A percentile compares a stretch with the other conserved stretches of the same genome.
phyloP scores from a whole-genome alignment of 2,888 invertebrate species.

The Notodonta dromedarius region DNA sequence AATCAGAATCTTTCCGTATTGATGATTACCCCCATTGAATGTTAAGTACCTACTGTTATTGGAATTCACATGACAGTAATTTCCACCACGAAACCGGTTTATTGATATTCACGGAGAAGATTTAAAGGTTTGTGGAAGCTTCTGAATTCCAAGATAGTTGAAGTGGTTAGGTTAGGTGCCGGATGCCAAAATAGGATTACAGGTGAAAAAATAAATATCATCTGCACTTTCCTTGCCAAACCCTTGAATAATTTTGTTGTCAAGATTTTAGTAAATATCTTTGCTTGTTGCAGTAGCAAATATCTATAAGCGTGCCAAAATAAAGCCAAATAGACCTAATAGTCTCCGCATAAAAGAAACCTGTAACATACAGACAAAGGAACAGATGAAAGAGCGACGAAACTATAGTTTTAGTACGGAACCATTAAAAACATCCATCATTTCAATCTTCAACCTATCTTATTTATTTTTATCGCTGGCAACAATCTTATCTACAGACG shows the following conservation, averaged over 20 bases:
- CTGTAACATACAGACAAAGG: too few species aligned
- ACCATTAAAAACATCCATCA: slow-evolving; percentile 3
- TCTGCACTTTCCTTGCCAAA: too few species aligned
- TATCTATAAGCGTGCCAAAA: too few species aligned
- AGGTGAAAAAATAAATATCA: too few species aligned
- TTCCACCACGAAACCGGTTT: slow-evolving; percentile 24
- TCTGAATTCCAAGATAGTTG: neutral
- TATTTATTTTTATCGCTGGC: slow-evolving; percentile 29
- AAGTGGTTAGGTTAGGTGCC: neutral
- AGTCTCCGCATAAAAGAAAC: too few species aligned
- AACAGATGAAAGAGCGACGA: too few species aligned
- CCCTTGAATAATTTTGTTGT: too few species aligned
- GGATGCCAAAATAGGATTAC: too few species aligned
- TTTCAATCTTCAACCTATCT: slow-evolving; percentile 15
- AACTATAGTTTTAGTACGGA: too few species aligned
- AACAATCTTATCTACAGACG: slow-evolving; percentile 33
- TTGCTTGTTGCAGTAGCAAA: too few species aligned
- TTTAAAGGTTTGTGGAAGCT: slow-evolving; percentile 24
- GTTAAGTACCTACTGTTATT: slow-evolving; percentile 19
- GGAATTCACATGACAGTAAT: slow-evolving; percentile 29
- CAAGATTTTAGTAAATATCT: too few species aligned
- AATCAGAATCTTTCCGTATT: slow-evolving; percentile 15
- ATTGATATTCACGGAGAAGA: slow-evolving; percentile 7
- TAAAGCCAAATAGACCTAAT: too few species aligned
- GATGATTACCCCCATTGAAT: slow-evolving; percentile 9